Evolutionary conservation across 1,140 invertebrate genomes (phyloP).

Genomic region (Maconellicoccus hirsutus): DNA sequence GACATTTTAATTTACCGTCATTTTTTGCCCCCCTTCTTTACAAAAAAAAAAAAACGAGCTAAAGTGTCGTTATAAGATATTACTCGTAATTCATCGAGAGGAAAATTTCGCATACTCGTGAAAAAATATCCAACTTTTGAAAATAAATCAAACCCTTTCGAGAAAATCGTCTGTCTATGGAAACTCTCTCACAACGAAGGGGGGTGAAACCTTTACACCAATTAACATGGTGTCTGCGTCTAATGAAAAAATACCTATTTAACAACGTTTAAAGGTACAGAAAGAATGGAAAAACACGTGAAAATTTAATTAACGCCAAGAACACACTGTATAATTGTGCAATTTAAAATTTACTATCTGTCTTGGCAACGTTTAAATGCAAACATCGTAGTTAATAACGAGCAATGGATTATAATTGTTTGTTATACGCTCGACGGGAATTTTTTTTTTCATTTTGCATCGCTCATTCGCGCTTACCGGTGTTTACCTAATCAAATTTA

Average conservation of each 20-base stretch:
- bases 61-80: no score
- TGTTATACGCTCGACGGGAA: not conserved
- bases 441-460: not conserved
- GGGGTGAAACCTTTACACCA: not conserved
- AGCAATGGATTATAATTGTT: slow-evolving; percentile 1
- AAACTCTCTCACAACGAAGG: not conserved
- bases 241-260: not conserved
- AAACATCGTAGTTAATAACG: not conserved
- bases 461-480: not conserved
- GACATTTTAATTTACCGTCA: not conserved
- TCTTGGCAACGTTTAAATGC: not conserved
- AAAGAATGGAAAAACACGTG: not conserved
- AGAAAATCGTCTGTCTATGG: not conserved
- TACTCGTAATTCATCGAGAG: no score
- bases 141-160: not conserved
- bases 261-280: not conserved
- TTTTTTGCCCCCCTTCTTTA: not conserved
- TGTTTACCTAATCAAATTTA: not conserved
- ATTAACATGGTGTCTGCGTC: not conserved
- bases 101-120: not conserved
- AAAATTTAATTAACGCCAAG: slow-evolving; percentile 4
- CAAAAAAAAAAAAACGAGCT: no score
- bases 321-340: not conserved
- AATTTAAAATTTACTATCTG: slow-evolving; percentile 1
- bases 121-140: not conserved